Conservation (phyloP, 2,113 vertebrate species). For the Origma solitaria region DNA sequence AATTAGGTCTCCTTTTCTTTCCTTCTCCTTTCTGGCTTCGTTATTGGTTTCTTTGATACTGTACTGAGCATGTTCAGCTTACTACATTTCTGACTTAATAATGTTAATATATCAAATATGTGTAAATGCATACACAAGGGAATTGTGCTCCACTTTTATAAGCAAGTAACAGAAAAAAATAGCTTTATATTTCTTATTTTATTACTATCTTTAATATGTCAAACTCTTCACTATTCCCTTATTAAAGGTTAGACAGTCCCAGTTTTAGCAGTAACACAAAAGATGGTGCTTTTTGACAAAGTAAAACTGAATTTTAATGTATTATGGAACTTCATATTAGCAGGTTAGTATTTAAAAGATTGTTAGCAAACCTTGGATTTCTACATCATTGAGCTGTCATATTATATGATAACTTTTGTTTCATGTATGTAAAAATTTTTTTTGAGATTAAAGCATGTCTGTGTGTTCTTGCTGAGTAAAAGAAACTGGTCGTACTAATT, state of each 20-base stretch:
- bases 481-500: background rate
- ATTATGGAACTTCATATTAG: background rate
- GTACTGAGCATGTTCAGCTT: background rate
- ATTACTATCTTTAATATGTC: background rate
- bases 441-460: background rate
- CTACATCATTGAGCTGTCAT: background rate
- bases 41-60: background rate
- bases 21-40: background rate
- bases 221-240: background rate
- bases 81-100: background rate
- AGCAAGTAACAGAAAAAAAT: background rate
- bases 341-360: background rate
- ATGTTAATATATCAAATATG: background rate
- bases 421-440: background rate
- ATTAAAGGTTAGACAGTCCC: background rate
- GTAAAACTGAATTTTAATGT: background rate
- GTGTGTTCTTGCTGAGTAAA: background rate
- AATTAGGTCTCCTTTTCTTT: background rate
- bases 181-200: background rate
- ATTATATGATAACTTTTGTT: background rate
- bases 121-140: background rate
- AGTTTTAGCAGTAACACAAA: background rate
- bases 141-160: background rate
- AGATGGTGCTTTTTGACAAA: background rate
- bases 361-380: background rate